Conservation (phyloP, 2,797 vertebrate genomes). For the Sebastiscus tertius region DNA sequence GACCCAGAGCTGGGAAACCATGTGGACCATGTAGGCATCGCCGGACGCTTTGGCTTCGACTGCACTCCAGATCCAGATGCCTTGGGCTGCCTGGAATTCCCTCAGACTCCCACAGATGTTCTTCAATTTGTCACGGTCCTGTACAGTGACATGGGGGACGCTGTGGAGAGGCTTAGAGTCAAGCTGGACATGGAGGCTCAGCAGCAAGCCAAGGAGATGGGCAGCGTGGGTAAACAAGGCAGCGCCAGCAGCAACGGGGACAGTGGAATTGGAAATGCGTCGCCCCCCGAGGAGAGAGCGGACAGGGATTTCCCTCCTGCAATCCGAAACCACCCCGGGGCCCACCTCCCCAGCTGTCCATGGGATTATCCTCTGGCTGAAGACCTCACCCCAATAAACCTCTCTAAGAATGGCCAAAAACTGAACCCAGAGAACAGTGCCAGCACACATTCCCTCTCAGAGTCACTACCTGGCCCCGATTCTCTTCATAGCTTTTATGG, state of each 20-base stretch:
- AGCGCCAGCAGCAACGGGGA: conserved; percentile 94
- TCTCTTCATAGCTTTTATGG: conserved; percentile 81
- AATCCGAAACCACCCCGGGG: conserved; percentile 80
- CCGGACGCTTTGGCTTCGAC: conserved; percentile 89
- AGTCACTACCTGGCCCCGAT: conserved; percentile 84
- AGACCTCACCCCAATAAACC: conserved; percentile 66
- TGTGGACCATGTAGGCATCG: conserved; percentile 90
- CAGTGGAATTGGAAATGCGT: conserved; percentile 93
- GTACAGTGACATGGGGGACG: conserved; percentile 92
- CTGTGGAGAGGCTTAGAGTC: conserved; percentile 90
- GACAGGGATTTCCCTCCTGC: conserved; percentile 89
- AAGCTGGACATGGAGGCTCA: conserved; percentile 90
- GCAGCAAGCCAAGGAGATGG: conserved; percentile 83
- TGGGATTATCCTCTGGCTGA: conserved; percentile 82
- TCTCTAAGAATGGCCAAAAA: conserved; percentile 81
- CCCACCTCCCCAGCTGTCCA: conserved; percentile 83
- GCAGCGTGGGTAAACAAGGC: conserved; percentile 86
- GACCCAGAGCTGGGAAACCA: conserved; percentile 94
- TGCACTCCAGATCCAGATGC: conserved; percentile 94
- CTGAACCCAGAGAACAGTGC: conserved; percentile 51
- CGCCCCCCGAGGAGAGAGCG: conserved; percentile 88
- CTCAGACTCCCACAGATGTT: conserved; percentile 89
- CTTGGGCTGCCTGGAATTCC: conserved; percentile 93
- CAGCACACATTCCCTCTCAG: conserved; percentile 76
- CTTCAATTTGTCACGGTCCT: conserved; percentile 94